Base-by-base conservation (phyloP, 2,888 invertebrate species). In the Oscheius sp. region DNA sequence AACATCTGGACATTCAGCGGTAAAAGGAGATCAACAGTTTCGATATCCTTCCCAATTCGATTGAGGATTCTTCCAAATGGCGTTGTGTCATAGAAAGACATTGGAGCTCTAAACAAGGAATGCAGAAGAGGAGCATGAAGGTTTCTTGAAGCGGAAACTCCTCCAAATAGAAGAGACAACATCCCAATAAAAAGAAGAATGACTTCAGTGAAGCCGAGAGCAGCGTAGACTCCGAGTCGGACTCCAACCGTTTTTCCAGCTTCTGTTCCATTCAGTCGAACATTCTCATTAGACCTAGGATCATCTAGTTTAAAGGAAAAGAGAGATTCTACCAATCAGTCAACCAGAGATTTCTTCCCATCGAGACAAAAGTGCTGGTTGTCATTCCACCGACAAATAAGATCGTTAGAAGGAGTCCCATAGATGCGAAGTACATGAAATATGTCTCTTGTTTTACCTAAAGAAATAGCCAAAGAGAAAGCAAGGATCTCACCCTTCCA, bases 1-100 rank as follows among this genome's bases (percentile, higher is more conserved):
- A 86, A 85, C 65, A 85, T 84, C 55, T 86, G 85, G 0, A 85
- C 82, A 55, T 85, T 86, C 73, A 82, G 82, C 17, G 85, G 85
- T 6, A 85, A 73, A 17, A 82, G 71, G 20, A 85, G 73, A 68
- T 85, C 85, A 55, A 85, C 82, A 2, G 85, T 85, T 69, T 85
- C 85, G 58, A 85, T 85, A 72, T 85, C 85, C 63, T 85, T 85
- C 45, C 85, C 85, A 42, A 84, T 80, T 29, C 85, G 68, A 50
- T 85, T 85, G 64, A 85, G 58, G 57, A 85, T 82, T 23, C 85
- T 72, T 31, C 85, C 85, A 66, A 86, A 86, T 8, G 85, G 85
- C 17, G 85, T 85, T 1, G 83, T 84, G 70, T 85, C 85, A 68
- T 79, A 85, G 75, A 85, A 85, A 17, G 74, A 55, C 85, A 85